A percentile compares a stretch with the other conserved stretches of the same genome.
These are phyloP conservation scores for Pimpla rufipes DNA, from an alignment of 2,888 invertebrate genomes.

Conservation along the genomic window DNA sequence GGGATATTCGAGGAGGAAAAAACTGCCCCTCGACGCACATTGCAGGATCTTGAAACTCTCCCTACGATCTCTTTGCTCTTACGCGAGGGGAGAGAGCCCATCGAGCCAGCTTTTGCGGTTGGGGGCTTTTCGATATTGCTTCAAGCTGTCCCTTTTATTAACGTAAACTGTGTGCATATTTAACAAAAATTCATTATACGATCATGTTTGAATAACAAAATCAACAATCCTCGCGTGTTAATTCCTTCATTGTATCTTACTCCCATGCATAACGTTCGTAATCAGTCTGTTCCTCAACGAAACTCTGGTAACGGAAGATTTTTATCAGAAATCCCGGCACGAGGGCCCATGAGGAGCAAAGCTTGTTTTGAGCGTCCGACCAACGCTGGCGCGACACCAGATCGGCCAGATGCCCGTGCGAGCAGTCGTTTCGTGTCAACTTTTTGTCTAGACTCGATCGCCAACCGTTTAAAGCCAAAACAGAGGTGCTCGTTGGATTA, in stretches of 20 bases:
- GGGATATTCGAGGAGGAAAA: slow-evolving; percentile 31
- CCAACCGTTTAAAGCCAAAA: not conserved
- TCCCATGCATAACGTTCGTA: no score
- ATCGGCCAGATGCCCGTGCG: no score
- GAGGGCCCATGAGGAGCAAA: no score
- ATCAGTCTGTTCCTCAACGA: no score
- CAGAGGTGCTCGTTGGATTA: not conserved
- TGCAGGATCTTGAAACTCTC: not conserved
- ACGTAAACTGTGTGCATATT: not conserved
- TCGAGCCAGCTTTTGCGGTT: slow-evolving; percentile 2
- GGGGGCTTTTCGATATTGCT: not conserved
- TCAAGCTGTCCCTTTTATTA: slow-evolving; percentile 5
- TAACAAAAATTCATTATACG: not conserved
- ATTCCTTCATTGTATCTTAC: not conserved
- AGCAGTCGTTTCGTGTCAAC: no score
- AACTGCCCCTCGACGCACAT: slow-evolving; percentile 12
- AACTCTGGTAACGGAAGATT: no score
- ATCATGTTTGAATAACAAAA: not conserved
- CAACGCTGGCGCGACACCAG: no score
- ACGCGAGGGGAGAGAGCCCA: not conserved
- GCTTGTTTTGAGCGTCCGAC: no score
- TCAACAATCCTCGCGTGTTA: not conserved
- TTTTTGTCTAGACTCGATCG: no score
- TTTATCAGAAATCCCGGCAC: no score
- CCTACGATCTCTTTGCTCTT: slow-evolving; percentile 22